Evolutionary conservation across 53 echinoderm and acorn worm genomes (phyloP), one percentile per base, ranked within the genome.

Genomic region (Stichopus horrens): DNA sequence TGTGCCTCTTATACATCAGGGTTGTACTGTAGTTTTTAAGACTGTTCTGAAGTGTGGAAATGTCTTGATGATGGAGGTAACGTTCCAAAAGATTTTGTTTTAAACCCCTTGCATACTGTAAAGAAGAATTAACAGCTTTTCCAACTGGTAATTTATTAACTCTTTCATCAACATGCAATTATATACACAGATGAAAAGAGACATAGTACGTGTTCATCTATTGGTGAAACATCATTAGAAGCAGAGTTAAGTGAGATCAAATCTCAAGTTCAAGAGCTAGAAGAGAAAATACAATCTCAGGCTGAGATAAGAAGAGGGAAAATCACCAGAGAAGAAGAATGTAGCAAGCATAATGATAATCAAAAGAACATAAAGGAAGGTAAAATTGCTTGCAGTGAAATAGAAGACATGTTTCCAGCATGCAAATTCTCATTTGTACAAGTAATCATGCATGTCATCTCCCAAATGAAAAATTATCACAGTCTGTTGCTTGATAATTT

Each of bases 181-280:
- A 71, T 71, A n/a, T 19, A 71, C 85, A 67, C 85, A 85, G 85
- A 75, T 58, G 87, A 87, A 68, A 92, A 92, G 57, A 88, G 96
- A 14, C 86, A 91, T 76, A 96, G 96, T 76, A 94, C 91, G 9
- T 96, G 96, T 79, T 96, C 96, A 4, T 95, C 95, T 2, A 90
- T 96, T 74, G 96, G 96, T 0, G 96, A 96, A 65, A 92, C 92
- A 2, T 74, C 91, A 14, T 81, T 96, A 23, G 96, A 96, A 51
- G 93, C 93, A 9, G 96, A 96, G 59, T 93, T 96, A 54, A 88
- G 79, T 74, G 93, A 93, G 58, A 96, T 96, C 86, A 94, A 95
- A 76, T 93, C 91, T 54, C 94, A 96, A 88, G 93, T 96, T 11
- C 92, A 92, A 75, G 90, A 88, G 18, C 63, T 96, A 67, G 96